phyloP scores from a whole-genome alignment of 2,888 invertebrate species.

The Aspidapion aeneum region DNA sequence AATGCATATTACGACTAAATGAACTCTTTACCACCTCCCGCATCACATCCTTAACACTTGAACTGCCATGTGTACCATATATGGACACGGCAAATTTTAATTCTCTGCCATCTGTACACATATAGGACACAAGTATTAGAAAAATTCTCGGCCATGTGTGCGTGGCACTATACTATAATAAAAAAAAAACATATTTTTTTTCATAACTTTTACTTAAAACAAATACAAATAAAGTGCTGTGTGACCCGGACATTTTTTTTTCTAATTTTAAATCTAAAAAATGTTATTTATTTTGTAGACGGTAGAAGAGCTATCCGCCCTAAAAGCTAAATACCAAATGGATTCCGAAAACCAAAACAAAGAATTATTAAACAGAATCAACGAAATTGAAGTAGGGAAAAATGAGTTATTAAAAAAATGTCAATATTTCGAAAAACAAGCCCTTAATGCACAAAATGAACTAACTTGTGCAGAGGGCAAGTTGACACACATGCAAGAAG shows the following conservation, averaged over 20 bases:
- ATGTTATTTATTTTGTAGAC: conserved; percentile 19
- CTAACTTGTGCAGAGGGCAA: conserved; percentile 31
- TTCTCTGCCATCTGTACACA: too few relatives aligned
- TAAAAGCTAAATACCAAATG: conserved; percentile 32
- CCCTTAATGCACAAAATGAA: conserved; percentile 30
- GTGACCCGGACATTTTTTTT: not conserved
- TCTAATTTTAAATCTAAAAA: not conserved
- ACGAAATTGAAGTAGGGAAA: conserved; percentile 39
- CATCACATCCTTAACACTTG: too few relatives aligned
- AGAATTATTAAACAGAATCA: conserved; percentile 39
- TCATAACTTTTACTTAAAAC: too few relatives aligned
- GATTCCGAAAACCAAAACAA: conserved; percentile 37
- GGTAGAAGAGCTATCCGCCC: conserved; percentile 26
- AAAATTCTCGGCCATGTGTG: too few relatives aligned
- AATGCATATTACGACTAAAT: too few relatives aligned
- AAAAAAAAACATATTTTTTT: too few relatives aligned
- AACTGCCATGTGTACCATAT: too few relatives aligned
- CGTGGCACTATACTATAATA: too few relatives aligned
- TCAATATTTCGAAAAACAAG: conserved; percentile 23
- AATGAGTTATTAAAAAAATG: conserved; percentile 26
- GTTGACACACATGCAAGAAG: conserved; percentile 28
- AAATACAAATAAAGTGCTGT: too few relatives aligned
- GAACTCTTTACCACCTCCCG: too few relatives aligned
- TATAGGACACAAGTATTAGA: too few relatives aligned
- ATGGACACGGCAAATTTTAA: too few relatives aligned